Evolutionary conservation across 1,140 invertebrate species (phyloP).

Genomic region (Calliopsis andreniformis): DNA sequence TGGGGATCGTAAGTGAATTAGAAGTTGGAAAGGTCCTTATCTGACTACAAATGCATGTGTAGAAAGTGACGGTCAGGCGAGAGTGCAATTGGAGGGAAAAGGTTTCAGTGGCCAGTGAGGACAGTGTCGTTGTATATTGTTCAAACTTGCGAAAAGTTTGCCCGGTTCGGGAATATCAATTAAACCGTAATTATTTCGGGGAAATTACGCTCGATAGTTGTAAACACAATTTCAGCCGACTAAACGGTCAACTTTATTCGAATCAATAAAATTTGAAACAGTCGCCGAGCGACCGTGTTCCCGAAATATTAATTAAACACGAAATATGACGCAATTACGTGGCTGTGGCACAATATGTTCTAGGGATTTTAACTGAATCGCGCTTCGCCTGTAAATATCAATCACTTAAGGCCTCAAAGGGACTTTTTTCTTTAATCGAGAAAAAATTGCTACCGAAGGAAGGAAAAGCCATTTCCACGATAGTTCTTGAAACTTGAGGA

Average conservation of each 20-base stretch:
- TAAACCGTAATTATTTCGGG: slow-evolving; percentile 34
- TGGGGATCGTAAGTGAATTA: too few relatives aligned
- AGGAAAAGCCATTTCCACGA: neutral
- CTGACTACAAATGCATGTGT: neutral
- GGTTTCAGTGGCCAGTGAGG: neutral
- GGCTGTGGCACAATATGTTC: neutral
- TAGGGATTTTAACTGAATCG: neutral
- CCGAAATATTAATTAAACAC: slow-evolving; percentile 30
- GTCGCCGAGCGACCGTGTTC: neutral
- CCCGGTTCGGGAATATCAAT: slow-evolving; percentile 6
- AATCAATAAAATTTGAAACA: slow-evolving; percentile 23
- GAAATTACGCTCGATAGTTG: slow-evolving; percentile 40
- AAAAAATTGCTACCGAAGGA: neutral
- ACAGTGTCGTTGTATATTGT: too few relatives aligned
- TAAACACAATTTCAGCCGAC: slow-evolving; percentile 23
- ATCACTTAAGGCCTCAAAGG: neutral
- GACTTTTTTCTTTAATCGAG: too few relatives aligned
- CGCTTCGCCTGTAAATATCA: neutral
- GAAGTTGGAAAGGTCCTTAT: too few relatives aligned
- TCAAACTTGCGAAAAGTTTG: slow-evolving; percentile 7
- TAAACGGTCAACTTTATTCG: slow-evolving; percentile 22
- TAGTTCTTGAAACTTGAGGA: neutral
- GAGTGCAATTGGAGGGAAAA: neutral
- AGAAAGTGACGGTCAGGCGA: neutral
- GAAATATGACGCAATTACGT: neutral